Evolutionary conservation across 2,113 vertebrate species (phyloP), one percentile per base, ranked within the genome.

Genomic region (Tenebrosternarchus preto): DNA sequence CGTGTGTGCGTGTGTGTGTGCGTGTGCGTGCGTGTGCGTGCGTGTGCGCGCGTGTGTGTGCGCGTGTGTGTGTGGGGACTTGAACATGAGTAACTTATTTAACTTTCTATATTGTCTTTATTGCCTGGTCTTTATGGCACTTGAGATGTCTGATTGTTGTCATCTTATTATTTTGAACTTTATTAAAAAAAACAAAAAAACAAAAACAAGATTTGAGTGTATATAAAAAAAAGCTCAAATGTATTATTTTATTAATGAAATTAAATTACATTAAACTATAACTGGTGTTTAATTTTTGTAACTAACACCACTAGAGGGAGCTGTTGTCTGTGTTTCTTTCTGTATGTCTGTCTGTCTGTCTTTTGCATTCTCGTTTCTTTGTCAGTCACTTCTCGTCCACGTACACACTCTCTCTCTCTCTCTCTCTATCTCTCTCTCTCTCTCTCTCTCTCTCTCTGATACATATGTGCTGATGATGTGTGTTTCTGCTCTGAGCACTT

Each of bases 161-260:
- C 68, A 66, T 72, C 11, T 15, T 73, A 31, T 53, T 86, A 50
- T 84, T 82, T 81, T 66, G 57, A 29, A 69, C 33, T 60, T 67
- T 57, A 27, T 68, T 27, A 75, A 68, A 64, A 74, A 66, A 31
- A 5, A 19, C 25, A n/a, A n/a, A n/a, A n/a, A n/a, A n/a, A n/a
- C n/a, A n/a, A n/a, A n/a, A n/a, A n/a, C n/a, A 46, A n/a, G 15
- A 36, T 39, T 73, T 27, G 36, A 31, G 46, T 22, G n/a, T 64
- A 50, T 16, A 80, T n/a, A n/a, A n/a, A n/a, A 77, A 67, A 53
- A 57, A 60, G 70, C 17, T 55, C 0, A 67, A 67, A 82, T 76
- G 29, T 82, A 78, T 84, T 82, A 78, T 84, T 84, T 82, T 84
- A 79, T 81, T 79, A 84, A 76, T 61, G 80, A 79, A 56, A 82